A percentile compares a stretch with the other conserved stretches of the same genome.
These are phyloP conservation scores for Drosophila stalkeri DNA, from an alignment of 2,888 invertebrate species.

Conservation along the genomic window DNA sequence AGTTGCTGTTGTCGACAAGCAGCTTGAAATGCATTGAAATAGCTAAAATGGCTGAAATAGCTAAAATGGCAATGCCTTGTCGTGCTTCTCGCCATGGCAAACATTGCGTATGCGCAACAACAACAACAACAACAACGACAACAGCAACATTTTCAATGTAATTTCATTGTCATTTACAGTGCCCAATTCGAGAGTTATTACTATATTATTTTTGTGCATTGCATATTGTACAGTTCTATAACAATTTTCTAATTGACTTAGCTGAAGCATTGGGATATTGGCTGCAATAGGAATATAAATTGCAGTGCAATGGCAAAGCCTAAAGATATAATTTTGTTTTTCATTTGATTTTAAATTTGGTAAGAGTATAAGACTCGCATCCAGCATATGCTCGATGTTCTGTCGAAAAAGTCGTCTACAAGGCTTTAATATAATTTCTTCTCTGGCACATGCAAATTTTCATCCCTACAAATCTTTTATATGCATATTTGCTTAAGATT, in stretches of 20 bases:
- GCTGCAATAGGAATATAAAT: not conserved
- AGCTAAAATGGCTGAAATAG: conserved; percentile 47
- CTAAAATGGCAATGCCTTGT: conserved; percentile 33
- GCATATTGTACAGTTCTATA: not conserved
- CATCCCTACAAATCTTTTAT: too few species aligned
- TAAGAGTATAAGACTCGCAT: too few species aligned
- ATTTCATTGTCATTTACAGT: conserved; percentile 54
- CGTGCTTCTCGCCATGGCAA: conserved; percentile 24
- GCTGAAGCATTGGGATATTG: not conserved
- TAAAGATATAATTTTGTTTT: not conserved
- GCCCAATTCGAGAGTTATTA: conserved; percentile 7
- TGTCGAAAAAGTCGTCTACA: too few species aligned
- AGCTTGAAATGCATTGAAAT: conserved; percentile 70
- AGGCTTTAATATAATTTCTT: too few species aligned
- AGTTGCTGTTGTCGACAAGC: conserved; percentile 61
- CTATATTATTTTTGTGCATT: not conserved
- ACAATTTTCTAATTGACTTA: conserved; percentile 1
- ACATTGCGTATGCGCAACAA: conserved; percentile 69
- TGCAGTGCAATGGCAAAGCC: too few species aligned
- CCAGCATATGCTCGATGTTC: too few species aligned
- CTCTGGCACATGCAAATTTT: too few species aligned
- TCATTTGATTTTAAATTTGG: not conserved
- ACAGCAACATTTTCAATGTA: conserved; percentile 48
- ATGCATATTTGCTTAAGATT: too few species aligned
- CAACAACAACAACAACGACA: conserved; percentile 27